phyloP scores from a whole-genome alignment of 2,797 vertebrate genomes.

The Phyllotis vaccarum region DNA sequence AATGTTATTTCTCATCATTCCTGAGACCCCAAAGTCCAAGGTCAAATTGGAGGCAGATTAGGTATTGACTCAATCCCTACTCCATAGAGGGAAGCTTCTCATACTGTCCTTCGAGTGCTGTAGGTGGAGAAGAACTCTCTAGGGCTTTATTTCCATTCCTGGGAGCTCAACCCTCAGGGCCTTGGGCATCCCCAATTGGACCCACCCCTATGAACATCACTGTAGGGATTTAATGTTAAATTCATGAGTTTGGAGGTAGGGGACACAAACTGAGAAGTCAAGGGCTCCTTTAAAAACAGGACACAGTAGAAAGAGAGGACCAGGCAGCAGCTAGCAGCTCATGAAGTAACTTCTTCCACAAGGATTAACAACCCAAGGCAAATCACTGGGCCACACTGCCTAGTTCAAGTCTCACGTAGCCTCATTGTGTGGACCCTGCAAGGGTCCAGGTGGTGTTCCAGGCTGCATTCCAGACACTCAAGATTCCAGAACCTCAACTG shows the following conservation, averaged over 20 bases:
- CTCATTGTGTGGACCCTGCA: not conserved
- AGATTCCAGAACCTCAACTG: not conserved
- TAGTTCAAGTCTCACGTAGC: rapidly evolving
- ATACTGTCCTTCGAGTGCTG: not conserved
- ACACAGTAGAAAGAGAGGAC: not conserved
- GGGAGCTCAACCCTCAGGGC: not conserved
- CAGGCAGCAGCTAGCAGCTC: rapidly evolving
- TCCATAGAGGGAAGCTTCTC: not conserved
- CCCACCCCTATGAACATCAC: not conserved
- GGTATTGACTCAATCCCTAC: not conserved
- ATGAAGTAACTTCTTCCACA: not conserved
- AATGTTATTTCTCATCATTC: not conserved
- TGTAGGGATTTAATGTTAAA: not conserved
- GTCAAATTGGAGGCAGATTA: not conserved
- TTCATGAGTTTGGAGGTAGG: not conserved
- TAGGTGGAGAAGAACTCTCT: not conserved
- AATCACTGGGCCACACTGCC: rapidly evolving
- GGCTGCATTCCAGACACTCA: not conserved
- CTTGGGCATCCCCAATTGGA: not conserved
- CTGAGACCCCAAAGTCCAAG: not conserved
- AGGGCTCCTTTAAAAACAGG: not conserved
- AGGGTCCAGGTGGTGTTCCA: no score
- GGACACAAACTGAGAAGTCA: not conserved
- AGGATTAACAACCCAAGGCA: not conserved
- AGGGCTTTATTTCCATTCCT: not conserved